Evolutionary conservation across 2,888 invertebrate species (phyloP).

Genomic region (Papilio protenor): DNA sequence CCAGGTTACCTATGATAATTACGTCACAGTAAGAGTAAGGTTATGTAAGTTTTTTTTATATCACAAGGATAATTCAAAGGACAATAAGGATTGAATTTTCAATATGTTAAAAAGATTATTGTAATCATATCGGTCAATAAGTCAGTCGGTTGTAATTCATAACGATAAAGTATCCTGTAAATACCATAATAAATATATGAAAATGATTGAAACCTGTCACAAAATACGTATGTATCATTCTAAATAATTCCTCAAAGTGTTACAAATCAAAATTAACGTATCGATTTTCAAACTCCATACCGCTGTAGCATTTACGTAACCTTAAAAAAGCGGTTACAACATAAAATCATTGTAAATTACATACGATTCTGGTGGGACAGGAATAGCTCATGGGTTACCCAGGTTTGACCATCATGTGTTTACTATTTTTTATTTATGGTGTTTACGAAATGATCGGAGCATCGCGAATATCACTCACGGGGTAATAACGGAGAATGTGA

Average conservation of each 20-base stretch:
- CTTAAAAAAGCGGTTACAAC: conserved; percentile 53
- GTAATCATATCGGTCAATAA: background rate
- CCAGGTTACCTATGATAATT: conserved; percentile 51
- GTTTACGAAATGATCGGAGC: conserved; percentile 57
- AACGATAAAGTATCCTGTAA: background rate
- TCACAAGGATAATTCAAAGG: conserved; percentile 41
- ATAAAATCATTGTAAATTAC: conserved; percentile 52
- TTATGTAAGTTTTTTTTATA: conserved; percentile 64
- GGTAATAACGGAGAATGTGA: conserved; percentile 33
- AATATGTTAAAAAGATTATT: conserved; percentile 9
- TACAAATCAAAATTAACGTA: conserved; percentile 54
- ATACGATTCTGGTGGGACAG: conserved; percentile 48
- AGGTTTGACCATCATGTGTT: conserved; percentile 72
- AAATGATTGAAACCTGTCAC: background rate
- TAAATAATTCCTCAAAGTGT: conserved; percentile 9
- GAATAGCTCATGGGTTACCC: conserved; percentile 60
- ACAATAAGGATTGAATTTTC: background rate
- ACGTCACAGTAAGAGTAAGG: conserved; percentile 72
- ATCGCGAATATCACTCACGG: conserved; percentile 55
- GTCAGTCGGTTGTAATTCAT: no score
- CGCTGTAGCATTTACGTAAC: conserved; percentile 72
- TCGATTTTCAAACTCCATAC: conserved; percentile 65
- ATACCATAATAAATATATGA: background rate
- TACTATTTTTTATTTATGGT: conserved; percentile 66
- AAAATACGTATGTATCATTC: background rate